Conservation (phyloP, 2,888 invertebrate species). For the Machimus atricapillus region DNA sequence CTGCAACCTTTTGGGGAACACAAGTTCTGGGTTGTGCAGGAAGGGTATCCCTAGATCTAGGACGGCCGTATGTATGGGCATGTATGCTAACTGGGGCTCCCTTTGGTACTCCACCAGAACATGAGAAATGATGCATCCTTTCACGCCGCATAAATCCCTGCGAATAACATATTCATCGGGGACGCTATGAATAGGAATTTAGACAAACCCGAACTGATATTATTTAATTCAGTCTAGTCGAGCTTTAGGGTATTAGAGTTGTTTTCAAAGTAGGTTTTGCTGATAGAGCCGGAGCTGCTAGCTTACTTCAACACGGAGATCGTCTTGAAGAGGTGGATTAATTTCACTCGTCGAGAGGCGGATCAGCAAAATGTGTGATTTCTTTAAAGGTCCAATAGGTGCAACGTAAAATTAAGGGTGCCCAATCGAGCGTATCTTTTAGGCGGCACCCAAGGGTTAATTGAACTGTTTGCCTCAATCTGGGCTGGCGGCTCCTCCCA, state of each 20-base stretch:
- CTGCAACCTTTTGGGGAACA: conserved; percentile 43
- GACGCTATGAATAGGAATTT: conserved; percentile 33
- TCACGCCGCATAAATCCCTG: conserved; percentile 25
- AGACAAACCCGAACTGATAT: conserved; percentile 29
- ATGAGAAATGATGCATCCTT: conserved; percentile 35
- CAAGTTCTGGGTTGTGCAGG: conserved; percentile 36
- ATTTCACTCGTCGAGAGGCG: neutral
- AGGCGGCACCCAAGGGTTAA: neutral
- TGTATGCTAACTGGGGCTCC: neutral
- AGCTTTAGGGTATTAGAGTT: neutral
- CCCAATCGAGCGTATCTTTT: neutral
- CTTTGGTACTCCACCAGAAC: neutral
- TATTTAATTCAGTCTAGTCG: conserved; percentile 28
- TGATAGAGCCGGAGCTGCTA: neutral
- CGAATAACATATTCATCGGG: conserved; percentile 31
- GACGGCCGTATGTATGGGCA: neutral
- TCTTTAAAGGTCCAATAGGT: neutral
- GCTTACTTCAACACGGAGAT: neutral
- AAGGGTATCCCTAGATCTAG: neutral
- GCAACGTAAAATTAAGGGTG: neutral
- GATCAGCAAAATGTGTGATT: neutral
- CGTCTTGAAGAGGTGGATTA: neutral
- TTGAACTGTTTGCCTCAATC: neutral
- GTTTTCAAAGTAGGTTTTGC: conserved; percentile 14
- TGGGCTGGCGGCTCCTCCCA: neutral